phyloP scores from a whole-genome alignment of 2,888 invertebrate species.

The Amphimallon solstitiale region DNA sequence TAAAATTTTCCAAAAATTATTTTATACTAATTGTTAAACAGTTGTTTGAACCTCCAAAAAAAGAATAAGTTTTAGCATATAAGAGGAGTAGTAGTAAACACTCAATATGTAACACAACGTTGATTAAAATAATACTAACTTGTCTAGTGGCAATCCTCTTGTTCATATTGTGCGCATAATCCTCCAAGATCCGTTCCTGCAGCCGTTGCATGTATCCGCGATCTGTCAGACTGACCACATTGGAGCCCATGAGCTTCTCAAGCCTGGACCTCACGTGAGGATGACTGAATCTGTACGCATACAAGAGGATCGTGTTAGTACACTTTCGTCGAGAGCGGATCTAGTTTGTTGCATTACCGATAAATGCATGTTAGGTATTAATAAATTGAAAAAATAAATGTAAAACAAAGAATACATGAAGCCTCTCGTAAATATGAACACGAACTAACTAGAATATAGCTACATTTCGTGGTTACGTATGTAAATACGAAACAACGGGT shows the following conservation, averaged over 20 bases:
- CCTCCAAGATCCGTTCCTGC: constrained; percentile 71
- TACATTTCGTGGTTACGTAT: background rate
- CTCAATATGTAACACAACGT: too few relatives aligned
- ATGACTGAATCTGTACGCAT: constrained; percentile 68
- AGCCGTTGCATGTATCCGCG: constrained; percentile 74
- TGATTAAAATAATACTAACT: too few relatives aligned
- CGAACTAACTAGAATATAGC: constrained; percentile 5
- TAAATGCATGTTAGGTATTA: constrained; percentile 5
- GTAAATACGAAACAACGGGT: constrained; percentile 6
- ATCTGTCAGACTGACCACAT: constrained; percentile 74
- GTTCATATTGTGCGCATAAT: constrained; percentile 72
- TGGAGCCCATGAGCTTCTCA: constrained; percentile 77
- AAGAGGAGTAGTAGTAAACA: too few relatives aligned
- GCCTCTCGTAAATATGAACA: constrained; percentile 19
- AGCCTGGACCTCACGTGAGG: constrained; percentile 72
- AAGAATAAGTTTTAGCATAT: background rate
- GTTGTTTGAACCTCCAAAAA: too few relatives aligned
- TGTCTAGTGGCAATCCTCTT: constrained; percentile 72
- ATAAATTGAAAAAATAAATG: constrained; percentile 6
- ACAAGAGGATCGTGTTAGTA: constrained; percentile 14
- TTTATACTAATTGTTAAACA: too few relatives aligned
- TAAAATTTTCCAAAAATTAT: too few relatives aligned
- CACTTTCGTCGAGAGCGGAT: background rate
- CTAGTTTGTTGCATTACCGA: background rate
- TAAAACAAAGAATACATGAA: constrained; percentile 16